These are phyloP conservation scores for Todiramphus saurophagus DNA, from an alignment of 2,113 vertebrate genomes.

Conservation along the genomic window DNA sequence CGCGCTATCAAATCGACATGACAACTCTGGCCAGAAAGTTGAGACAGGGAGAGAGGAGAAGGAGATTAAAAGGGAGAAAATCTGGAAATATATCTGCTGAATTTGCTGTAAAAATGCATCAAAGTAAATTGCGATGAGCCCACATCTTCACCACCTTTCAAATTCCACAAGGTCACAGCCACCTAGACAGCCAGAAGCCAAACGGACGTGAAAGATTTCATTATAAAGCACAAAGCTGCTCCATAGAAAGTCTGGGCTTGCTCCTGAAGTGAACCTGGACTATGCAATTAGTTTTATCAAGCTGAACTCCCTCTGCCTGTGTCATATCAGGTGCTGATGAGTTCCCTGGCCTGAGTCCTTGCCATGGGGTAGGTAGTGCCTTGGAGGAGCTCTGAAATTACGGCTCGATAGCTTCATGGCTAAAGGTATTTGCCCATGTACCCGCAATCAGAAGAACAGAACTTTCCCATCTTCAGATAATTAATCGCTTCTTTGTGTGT, in stretches of 20 bases:
- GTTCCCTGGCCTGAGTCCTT: neutral
- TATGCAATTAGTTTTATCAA: neutral
- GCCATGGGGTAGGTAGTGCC: neutral
- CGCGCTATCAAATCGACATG: neutral
- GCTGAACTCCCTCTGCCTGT: neutral
- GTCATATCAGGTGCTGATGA: neutral
- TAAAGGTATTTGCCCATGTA: neutral
- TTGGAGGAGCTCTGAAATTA: neutral
- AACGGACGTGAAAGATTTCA: neutral
- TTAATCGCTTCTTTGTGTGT: neutral
- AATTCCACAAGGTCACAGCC: neutral
- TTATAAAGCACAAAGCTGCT: neutral
- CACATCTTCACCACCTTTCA: neutral
- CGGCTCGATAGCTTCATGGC: neutral
- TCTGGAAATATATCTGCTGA: slow-evolving; percentile 6
- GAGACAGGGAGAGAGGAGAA: neutral
- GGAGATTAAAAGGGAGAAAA: neutral
- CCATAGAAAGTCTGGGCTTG: neutral
- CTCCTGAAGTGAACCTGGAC: neutral
- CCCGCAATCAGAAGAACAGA: neutral
- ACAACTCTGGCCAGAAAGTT: neutral
- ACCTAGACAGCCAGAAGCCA: neutral
- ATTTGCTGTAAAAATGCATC: neutral
- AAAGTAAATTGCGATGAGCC: neutral
- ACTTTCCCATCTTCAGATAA: neutral